Conservation (phyloP, 2,113 vertebrate species). For the Prionailurus bengalensis region DNA sequence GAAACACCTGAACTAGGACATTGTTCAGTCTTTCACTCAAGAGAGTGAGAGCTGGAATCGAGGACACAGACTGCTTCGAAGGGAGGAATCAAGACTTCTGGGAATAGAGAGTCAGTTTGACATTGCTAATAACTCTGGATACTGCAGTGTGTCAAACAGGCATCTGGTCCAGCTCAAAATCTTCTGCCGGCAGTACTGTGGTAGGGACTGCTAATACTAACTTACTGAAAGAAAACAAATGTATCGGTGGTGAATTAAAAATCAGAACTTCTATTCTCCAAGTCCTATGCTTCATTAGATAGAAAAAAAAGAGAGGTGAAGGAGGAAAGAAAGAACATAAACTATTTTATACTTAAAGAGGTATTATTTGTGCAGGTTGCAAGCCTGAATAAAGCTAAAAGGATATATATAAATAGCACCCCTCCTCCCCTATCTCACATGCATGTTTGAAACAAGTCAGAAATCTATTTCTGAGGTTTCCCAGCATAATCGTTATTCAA, state of each 20-base stretch:
- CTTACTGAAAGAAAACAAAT: background rate
- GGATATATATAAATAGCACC: background rate
- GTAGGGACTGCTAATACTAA: background rate
- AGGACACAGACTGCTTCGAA: background rate
- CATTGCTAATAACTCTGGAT: background rate
- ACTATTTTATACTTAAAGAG: background rate
- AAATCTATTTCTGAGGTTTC: background rate
- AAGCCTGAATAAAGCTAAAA: background rate
- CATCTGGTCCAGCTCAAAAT: background rate
- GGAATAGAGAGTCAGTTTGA: conserved; percentile 37
- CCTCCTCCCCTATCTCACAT: background rate
- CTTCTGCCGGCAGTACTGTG: background rate
- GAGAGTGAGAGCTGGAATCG: background rate
- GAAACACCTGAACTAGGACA: background rate
- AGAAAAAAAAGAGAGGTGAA: background rate
- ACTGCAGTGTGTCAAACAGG: background rate
- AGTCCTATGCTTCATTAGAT: background rate
- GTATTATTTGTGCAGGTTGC: background rate
- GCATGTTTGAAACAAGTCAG: background rate
- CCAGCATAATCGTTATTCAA: background rate
- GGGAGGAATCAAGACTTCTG: background rate
- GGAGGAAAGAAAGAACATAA: background rate
- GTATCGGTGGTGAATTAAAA: background rate
- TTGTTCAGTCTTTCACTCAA: conserved; percentile 22
- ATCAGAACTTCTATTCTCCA: background rate